Evolutionary conservation across 2,888 invertebrate genomes (phyloP), one percentile per base, ranked within the genome.

Genomic region (Galerucella calmariensis): DNA sequence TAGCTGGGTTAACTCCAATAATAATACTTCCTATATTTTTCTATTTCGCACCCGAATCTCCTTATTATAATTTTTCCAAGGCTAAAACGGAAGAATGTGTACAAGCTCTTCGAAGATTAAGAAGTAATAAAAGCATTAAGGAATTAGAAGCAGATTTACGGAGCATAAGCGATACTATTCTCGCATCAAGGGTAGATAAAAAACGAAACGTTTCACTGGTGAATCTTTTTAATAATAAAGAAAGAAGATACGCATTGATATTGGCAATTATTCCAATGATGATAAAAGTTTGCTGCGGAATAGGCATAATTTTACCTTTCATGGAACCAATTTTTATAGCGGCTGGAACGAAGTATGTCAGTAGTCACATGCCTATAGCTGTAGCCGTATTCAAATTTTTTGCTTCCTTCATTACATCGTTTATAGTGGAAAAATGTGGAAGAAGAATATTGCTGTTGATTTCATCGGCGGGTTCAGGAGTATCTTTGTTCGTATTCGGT

Each of bases 361-460:
- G 46, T 6, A 44, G 41, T 46, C 14, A 16, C 9, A 24, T 65
- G 16, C 20, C 65, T 41, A 4, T 65, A 20, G 14, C 44, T 14
- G 65, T 65, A 41, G 24, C 44, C 12, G 11, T 46, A 11, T 20
- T 65, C 11, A 65, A 65, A 65, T 24, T 48, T 1, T 1, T 48
- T 4, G 12, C 9, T 44, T 65, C 0, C 24, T 27, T 20, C 20
- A 0, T 10, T 0, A 65, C 65, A 9, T 93, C 94, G 0, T 81
- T 93, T 16, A 90, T 94, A 46, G 94, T 93, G 16, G 65, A 65
- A 65, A 44, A 24, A 46, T 44, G 10, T 24, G 65, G 65, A 11
- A 65, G 65, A 16, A 44, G 46, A 65, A 14, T 20, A 46, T 35
- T 65, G 20, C 20, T 65, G 20, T n/a, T 65, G 1, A 14, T 44